Percentiles rank a stretch among this genome's conserved stretches.
Evolutionary conservation across 2,113 vertebrate species (phyloP).

Genomic region (Corynorhinus townsendii): DNA sequence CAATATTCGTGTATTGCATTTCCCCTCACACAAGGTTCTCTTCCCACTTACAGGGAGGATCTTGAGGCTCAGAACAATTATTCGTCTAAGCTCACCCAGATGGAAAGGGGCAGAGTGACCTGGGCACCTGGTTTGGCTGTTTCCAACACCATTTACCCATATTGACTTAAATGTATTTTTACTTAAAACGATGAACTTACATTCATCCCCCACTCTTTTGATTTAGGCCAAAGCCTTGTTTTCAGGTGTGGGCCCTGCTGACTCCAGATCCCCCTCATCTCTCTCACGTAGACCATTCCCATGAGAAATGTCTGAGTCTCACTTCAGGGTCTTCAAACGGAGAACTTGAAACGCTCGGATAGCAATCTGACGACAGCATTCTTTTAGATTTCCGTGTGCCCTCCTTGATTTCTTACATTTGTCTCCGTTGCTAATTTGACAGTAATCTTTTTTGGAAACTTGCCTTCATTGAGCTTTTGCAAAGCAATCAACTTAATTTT

Average conservation of each 20-base stretch:
- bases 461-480: conserved; percentile 38
- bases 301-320: no score
- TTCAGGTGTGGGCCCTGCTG: background rate
- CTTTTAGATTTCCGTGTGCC: background rate
- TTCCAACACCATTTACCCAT: background rate
- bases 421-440: background rate
- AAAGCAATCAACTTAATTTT: conserved; percentile 57
- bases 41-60: background rate
- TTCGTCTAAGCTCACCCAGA: no score
- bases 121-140: background rate
- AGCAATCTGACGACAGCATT: background rate
- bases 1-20: rapidly evolving
- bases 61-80: background rate
- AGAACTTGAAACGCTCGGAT: background rate
- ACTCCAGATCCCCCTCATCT: background rate
- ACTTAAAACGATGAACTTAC: background rate
- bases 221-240: background rate
- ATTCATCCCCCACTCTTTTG: background rate
- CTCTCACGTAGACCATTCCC: background rate
- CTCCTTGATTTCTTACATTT: background rate
- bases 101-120: background rate
- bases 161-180: background rate
- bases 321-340: background rate
- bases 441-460: conserved; percentile 6
- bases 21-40: background rate